Percentiles rank a stretch among this genome's conserved stretches.
Conservation (phyloP, 1,140 invertebrate species). For the Gerris buenoi region DNA sequence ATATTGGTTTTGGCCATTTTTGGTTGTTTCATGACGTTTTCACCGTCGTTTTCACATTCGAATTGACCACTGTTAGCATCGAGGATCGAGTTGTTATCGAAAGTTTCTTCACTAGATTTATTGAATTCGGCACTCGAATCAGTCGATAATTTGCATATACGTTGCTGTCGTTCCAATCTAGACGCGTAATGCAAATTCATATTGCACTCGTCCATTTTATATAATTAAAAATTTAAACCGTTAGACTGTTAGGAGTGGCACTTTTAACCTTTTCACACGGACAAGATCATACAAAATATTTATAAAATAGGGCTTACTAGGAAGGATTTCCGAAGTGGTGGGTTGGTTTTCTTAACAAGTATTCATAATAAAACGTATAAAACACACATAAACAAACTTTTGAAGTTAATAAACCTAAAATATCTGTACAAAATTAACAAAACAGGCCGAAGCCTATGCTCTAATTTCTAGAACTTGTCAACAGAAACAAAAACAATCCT, state of each 20-base stretch:
- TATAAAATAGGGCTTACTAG: too few species aligned
- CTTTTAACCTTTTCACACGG: not conserved
- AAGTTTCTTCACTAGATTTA: not conserved
- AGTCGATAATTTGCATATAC: not conserved
- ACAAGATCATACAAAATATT: too few species aligned
- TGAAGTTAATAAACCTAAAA: not conserved
- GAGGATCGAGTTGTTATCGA: not conserved
- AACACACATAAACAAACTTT: too few species aligned
- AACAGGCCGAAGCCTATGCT: not conserved
- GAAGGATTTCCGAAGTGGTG: too few species aligned
- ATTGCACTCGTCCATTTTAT: conserved; percentile 1
- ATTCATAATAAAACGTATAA: too few species aligned
- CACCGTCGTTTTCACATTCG: not conserved
- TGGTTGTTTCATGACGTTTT: not conserved
- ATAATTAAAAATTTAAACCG: not conserved
- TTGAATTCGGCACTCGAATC: not conserved
- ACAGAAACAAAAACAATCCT: not conserved
- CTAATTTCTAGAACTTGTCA: not conserved
- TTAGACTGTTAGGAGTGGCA: not conserved
- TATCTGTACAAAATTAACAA: not conserved
- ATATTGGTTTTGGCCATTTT: not conserved
- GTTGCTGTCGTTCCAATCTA: not conserved
- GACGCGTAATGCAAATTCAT: conserved; percentile 2
- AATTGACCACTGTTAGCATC: not conserved
- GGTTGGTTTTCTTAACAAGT: too few species aligned